phyloP scores from a whole-genome alignment of 2,113 vertebrate species.

The Ceuthmochares aereus region DNA sequence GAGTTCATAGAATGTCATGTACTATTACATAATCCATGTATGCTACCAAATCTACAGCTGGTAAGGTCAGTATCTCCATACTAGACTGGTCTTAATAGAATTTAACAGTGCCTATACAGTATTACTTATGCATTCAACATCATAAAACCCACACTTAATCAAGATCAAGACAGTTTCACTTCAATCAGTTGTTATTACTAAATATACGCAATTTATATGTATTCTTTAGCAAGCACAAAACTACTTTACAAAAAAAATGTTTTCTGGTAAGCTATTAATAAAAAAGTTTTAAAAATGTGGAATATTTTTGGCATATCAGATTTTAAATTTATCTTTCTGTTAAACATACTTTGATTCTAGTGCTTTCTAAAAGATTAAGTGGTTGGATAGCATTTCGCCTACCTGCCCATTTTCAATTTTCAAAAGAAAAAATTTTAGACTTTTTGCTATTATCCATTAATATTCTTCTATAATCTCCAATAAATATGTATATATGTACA shows the following conservation, averaged over 20 bases:
- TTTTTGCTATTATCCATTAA: not conserved
- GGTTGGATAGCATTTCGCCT: not conserved
- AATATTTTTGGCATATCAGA: not conserved
- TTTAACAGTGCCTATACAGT: not conserved
- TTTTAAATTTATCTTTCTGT: not conserved
- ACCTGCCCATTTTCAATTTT: not conserved
- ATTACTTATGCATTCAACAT: not conserved
- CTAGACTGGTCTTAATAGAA: not conserved
- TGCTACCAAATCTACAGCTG: not conserved
- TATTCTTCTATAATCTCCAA: not conserved
- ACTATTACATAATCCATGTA: not conserved
- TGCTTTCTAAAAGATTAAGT: not conserved
- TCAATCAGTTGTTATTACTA: not conserved
- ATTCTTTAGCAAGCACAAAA: not conserved
- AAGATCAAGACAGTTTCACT: not conserved
- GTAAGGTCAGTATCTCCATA: not conserved
- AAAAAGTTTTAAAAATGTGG: not conserved
- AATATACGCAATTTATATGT: not conserved
- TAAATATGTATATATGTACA: not conserved
- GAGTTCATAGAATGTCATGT: conserved; percentile 7
- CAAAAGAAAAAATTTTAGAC: not conserved
- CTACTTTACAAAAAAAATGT: not conserved
- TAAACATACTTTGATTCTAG: not conserved
- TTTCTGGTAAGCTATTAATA: not conserved
- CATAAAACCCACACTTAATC: not conserved